Conservation (phyloP, 2,888 invertebrate species). For the Strigamia crassipes region DNA sequence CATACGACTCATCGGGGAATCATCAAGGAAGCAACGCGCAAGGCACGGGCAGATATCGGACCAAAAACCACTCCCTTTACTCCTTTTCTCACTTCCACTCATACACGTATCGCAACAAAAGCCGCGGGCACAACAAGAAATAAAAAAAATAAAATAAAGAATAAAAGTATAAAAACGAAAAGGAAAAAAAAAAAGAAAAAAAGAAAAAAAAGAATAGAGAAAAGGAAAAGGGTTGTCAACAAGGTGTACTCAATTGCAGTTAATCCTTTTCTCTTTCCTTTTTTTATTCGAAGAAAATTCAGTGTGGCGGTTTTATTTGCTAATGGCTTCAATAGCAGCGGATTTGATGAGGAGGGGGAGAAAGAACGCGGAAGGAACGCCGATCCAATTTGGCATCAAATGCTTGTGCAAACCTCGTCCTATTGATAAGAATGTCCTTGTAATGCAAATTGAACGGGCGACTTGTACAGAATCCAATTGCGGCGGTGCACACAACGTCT, state of each 20-base stretch:
- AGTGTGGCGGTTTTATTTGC: slow-evolving; percentile 1
- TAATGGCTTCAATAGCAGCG: slow-evolving; percentile 12
- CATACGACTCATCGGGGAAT: background rate
- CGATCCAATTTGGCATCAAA: slow-evolving; percentile 35
- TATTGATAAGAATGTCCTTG: slow-evolving; percentile 39
- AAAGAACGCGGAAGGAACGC: background rate
- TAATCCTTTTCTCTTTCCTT: background rate
- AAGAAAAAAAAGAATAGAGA: background rate
- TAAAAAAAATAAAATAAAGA: background rate
- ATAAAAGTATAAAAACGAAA: background rate
- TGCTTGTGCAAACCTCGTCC: slow-evolving; percentile 24
- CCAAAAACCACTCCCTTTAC: background rate
- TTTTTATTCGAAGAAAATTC: background rate
- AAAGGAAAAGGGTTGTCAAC: background rate
- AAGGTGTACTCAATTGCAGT: background rate
- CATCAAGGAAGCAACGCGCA: background rate
- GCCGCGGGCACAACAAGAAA: background rate
- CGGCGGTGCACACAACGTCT: background rate
- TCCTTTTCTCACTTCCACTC: background rate
- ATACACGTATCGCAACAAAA: background rate
- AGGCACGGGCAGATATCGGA: background rate
- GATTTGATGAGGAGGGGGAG: slow-evolving; percentile 2
- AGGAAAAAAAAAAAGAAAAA: background rate
- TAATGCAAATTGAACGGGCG: slow-evolving; percentile 46
- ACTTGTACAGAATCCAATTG: slow-evolving; percentile 39